Evolutionary conservation across 2,797 vertebrate genomes (phyloP).

Genomic region (Takifugu rubripes): DNA sequence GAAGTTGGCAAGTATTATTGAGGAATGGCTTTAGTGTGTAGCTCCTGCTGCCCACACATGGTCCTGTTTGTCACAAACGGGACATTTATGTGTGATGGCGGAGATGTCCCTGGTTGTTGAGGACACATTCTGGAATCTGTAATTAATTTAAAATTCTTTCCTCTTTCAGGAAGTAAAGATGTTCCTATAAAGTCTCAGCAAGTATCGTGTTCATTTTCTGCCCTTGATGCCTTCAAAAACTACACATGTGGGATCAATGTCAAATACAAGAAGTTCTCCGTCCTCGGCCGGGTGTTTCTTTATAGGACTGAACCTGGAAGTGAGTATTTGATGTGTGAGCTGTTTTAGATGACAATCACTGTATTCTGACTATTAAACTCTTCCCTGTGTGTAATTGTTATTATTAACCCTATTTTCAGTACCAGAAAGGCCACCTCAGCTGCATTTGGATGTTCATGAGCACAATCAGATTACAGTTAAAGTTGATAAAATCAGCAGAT

Average conservation of each 20-base stretch:
- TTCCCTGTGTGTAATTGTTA: not conserved
- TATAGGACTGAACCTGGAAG: not conserved
- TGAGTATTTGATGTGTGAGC: not conserved
- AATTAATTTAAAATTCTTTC: too few relatives aligned
- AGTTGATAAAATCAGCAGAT: fast-evolving
- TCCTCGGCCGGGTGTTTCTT: too few relatives aligned
- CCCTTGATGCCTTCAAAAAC: not conserved
- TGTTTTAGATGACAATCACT: not conserved
- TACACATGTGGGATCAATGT: not conserved
- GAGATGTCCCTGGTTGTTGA: too few relatives aligned
- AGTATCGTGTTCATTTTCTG: not conserved
- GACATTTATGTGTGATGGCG: too few relatives aligned
- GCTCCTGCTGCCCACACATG: too few relatives aligned
- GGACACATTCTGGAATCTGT: too few relatives aligned
- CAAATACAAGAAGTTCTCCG: not conserved
- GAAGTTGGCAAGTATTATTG: too few relatives aligned
- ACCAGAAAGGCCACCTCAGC: fast-evolving
- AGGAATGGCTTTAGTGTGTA: too few relatives aligned
- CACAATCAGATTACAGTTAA: slow-evolving; percentile 1
- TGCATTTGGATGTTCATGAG: fast-evolving
- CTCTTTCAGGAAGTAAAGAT: too few relatives aligned
- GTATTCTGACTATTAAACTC: not conserved
- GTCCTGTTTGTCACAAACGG: too few relatives aligned
- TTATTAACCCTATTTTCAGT: slow-evolving; percentile 17
- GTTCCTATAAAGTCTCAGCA: too few relatives aligned